Conservation (phyloP, 2,113 vertebrate species). For the Mandrillus leucophaeus region DNA sequence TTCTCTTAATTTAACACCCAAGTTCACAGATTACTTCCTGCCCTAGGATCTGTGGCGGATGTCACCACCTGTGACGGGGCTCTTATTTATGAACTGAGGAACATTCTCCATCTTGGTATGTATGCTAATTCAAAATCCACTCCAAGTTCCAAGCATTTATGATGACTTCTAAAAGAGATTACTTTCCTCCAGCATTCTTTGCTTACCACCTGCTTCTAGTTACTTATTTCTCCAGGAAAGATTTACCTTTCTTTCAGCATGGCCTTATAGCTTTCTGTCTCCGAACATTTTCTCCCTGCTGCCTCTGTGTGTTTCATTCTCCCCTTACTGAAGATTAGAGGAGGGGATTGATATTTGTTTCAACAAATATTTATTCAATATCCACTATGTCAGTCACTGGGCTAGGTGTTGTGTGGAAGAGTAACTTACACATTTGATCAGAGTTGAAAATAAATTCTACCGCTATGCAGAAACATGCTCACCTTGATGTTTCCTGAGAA, state of each 20-base stretch:
- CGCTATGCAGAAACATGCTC: neutral
- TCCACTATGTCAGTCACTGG: conserved; percentile 21
- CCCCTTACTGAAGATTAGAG: neutral
- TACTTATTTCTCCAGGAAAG: conserved; percentile 54
- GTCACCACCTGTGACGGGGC: neutral
- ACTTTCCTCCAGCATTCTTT: neutral
- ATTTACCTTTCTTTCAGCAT: conserved; percentile 25
- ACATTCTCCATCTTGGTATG: neutral
- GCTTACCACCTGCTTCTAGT: neutral
- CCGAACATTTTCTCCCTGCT: conserved; percentile 41
- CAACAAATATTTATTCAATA: conserved; percentile 56
- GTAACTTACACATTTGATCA: conserved; percentile 23
- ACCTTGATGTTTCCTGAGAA: neutral
- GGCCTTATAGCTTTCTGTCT: conserved; percentile 6
- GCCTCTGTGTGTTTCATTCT: neutral
- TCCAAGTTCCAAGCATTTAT: neutral
- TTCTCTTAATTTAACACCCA: neutral
- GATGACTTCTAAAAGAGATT: neutral
- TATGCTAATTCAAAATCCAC: conserved; percentile 8
- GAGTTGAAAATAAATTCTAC: conserved; percentile 51
- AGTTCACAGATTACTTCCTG: neutral
- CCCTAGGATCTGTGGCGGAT: neutral
- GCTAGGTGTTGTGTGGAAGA: neutral
- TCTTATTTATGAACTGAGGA: conserved; percentile 44
- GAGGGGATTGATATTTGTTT: conserved; percentile 48